Base-by-base conservation (phyloP, 2,113 vertebrate genomes). In the Pollachius pollachius region DNA sequence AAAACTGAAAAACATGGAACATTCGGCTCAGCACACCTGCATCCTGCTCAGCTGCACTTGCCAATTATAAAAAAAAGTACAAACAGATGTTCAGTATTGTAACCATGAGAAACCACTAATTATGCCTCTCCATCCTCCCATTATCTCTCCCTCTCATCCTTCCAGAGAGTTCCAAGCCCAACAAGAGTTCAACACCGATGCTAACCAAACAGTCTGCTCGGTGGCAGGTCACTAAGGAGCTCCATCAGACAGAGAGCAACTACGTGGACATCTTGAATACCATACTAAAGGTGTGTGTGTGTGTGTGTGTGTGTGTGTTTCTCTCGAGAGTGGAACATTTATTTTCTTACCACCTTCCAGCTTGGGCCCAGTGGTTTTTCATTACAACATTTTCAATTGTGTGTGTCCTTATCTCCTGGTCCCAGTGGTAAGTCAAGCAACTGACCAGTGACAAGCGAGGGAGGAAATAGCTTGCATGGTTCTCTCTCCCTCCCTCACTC, bases 241-340 rank as follows among this genome's bases (percentile, higher is more conserved):
- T 99, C 48, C 98, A 97, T 93, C 97, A 99, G 87, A 99, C 97
- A 1, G 97, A 99, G 87, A 98, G 95, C 88, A 99, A 99, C 91
- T 99, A 99, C 0, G 97, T 99, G 66, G 95, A 95, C 88, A 99
- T 99, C 86, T 88, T 99, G 68, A 93, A 92, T 74, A 99, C 96
- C 61, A 92, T 99, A 66, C 91, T 99, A 82, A 94, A 89, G 86
- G 18, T 65, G 16, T 27, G 12, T 62, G 61, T 62, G 61, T 62
- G 60, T 62, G 60, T 62, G 60, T 41, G 37, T 41, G 37, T 41
- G 37, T 41, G 37, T 41, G 37, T 41, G 37, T 41, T 1, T 41
- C 11, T 48, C 6, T 48, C 12, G 2, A 9, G 41, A 0, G 41
- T 48, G 41, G 41, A 48, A 8, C 41, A 34, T 34, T 34, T 34